Evolutionary conservation across 1,140 invertebrate species (phyloP).

Genomic region (Ips nitidus): DNA sequence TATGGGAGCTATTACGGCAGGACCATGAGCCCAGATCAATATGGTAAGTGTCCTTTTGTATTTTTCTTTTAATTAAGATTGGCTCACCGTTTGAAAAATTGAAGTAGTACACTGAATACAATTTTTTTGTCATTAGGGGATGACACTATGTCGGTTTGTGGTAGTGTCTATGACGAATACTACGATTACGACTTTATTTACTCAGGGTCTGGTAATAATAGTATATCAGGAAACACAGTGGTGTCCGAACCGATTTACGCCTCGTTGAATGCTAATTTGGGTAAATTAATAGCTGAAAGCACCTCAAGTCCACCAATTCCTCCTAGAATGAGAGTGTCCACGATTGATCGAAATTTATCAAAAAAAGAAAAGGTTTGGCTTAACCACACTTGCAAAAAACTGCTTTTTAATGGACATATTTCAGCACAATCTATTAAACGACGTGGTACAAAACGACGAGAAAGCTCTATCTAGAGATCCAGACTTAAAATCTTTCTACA

Average conservation of each 20-base stretch:
- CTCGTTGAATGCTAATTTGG: conserved; percentile 60
- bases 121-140: conserved; percentile 39
- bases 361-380: conserved; percentile 35
- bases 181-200: conserved; percentile 86
- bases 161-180: conserved; percentile 81
- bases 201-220: conserved; percentile 67
- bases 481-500: conserved; percentile 77
- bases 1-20: conserved; percentile 44
- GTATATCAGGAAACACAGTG: conserved; percentile 54
- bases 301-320: conserved; percentile 58
- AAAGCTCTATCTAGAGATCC: conserved; percentile 56
- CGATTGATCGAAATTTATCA: conserved; percentile 41
- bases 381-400: not conserved
- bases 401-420: not conserved
- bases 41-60: conserved; percentile 41
- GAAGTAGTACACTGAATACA: too few species aligned
- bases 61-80: not conserved
- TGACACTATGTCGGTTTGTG: conserved; percentile 60
- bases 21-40: conserved; percentile 48
- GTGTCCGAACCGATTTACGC: conserved; percentile 74
- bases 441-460: conserved; percentile 37
- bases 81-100: too few species aligned
- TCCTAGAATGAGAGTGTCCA: conserved; percentile 39
- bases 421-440: conserved; percentile 55
- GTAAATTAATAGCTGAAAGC: conserved; percentile 57